These are phyloP conservation scores for Sclerodermus sp. DNA, from an alignment of 2,888 invertebrate species.

Conservation along the genomic window DNA sequence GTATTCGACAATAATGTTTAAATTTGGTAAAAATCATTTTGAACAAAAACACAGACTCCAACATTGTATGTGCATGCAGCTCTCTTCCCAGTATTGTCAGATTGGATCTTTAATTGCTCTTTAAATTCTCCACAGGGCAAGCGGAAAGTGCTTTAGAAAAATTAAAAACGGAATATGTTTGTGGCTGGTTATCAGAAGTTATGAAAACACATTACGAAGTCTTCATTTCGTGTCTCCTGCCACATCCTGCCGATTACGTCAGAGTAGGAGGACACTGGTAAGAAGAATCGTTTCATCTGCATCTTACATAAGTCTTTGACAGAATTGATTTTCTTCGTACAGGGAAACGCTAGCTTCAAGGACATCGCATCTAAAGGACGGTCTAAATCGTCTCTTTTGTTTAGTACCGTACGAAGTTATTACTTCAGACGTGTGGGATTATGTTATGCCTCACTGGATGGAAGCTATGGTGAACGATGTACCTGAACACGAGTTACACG, in stretches of 20 bases:
- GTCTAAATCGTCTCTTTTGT: constrained; percentile 90
- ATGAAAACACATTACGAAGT: constrained; percentile 83
- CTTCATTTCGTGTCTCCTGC: constrained; percentile 89
- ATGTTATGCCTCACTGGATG: constrained; percentile 99
- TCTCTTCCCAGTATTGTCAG: too few species aligned
- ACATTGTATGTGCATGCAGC: too few species aligned
- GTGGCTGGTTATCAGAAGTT: constrained; percentile 86
- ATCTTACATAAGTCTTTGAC: background rate
- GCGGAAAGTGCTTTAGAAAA: constrained; percentile 87
- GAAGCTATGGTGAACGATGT: constrained; percentile 93
- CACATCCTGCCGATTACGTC: constrained; percentile 95
- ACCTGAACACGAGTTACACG: constrained; percentile 82
- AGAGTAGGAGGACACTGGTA: constrained; percentile 94
- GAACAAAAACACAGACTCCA: too few species aligned
- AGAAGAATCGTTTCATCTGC: constrained; percentile 21
- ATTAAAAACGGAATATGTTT: constrained; percentile 89
- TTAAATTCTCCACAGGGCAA: constrained; percentile 61
- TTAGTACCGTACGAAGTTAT: constrained; percentile 97
- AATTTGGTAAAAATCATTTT: background rate
- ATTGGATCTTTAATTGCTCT: constrained; percentile 11
- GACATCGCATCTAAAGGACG: constrained; percentile 92
- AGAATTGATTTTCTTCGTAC: constrained; percentile 9
- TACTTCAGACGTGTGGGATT: constrained; percentile 95
- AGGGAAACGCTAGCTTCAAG: constrained; percentile 84
- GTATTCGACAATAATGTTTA: background rate